A percentile compares a stretch with the other conserved stretches of the same genome.
These are phyloP conservation scores for Caenorhabditis sinica DNA, from an alignment of 2,888 invertebrate genomes.

Conservation along the genomic window DNA sequence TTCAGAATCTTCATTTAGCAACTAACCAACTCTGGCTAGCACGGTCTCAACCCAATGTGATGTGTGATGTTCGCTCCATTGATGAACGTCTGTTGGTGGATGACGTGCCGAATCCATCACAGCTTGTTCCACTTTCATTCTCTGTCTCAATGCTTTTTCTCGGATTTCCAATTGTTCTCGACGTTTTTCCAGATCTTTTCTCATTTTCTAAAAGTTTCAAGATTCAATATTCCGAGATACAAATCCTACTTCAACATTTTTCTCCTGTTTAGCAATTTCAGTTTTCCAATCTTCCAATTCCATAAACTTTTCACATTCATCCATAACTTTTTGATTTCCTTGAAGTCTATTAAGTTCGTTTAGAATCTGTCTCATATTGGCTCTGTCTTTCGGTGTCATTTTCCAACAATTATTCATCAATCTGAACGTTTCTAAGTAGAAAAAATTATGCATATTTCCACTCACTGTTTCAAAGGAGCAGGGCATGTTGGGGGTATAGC, in stretches of 20 bases:
- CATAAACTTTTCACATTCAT: slow-evolving; percentile 76
- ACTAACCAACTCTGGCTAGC: slow-evolving; percentile 54
- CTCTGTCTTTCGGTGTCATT: slow-evolving; percentile 74
- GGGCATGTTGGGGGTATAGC: slow-evolving; percentile 79
- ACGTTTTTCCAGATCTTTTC: slow-evolving; percentile 73
- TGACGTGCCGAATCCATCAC: slow-evolving; percentile 59
- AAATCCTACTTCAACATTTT: slow-evolving; percentile 68
- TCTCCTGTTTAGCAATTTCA: slow-evolving; percentile 75
- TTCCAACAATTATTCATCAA: slow-evolving; percentile 78
- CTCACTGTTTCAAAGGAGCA: slow-evolving; percentile 71
- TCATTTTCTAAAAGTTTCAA: slow-evolving; percentile 69
- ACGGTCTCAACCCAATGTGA: slow-evolving; percentile 75
- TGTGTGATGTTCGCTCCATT: slow-evolving; percentile 78
- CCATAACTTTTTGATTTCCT: slow-evolving; percentile 61
- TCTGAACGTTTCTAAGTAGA: slow-evolving; percentile 53
- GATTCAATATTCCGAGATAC: not conserved
- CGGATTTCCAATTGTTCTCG: slow-evolving; percentile 75
- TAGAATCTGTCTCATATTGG: slow-evolving; percentile 71
- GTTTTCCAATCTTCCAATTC: slow-evolving; percentile 76
- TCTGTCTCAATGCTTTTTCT: slow-evolving; percentile 73
- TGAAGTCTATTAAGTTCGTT: slow-evolving; percentile 56
- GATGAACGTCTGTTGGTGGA: slow-evolving; percentile 71
- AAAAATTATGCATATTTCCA: not conserved
- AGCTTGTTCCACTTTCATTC: slow-evolving; percentile 64
- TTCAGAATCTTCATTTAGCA: not conserved